Percentiles rank a stretch among this genome's conserved stretches.
Conservation (phyloP, 2,113 vertebrate genomes). For the Andinoacara biseriatus region DNA sequence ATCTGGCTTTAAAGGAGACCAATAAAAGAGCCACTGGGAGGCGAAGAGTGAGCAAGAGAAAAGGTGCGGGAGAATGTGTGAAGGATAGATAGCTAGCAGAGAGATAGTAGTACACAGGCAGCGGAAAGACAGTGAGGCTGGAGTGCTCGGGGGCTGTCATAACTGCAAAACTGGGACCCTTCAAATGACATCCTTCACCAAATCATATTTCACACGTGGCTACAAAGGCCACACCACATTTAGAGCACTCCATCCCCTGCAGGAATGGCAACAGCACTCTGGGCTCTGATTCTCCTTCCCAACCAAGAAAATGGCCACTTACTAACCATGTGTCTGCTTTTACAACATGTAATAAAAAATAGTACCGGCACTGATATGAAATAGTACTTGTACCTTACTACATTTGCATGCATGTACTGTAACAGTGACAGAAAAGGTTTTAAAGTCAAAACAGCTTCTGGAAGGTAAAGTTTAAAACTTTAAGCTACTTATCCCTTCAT, state of each 20-base stretch:
- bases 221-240: slow-evolving; percentile 62
- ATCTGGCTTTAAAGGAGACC: slow-evolving; percentile 66
- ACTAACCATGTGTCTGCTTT: slow-evolving; percentile 33
- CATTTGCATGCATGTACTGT: slow-evolving; percentile 28
- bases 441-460: slow-evolving; percentile 1
- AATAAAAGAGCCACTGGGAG: slow-evolving; percentile 66
- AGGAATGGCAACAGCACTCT: slow-evolving; percentile 35
- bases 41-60: slow-evolving; percentile 38
- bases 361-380: background rate
- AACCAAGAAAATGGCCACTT: slow-evolving; percentile 42
- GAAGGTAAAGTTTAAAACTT: background rate
- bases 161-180: slow-evolving; percentile 58
- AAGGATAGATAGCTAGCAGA: slow-evolving; percentile 48
- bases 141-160: slow-evolving; percentile 57
- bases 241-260: slow-evolving; percentile 57
- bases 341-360: slow-evolving; percentile 39
- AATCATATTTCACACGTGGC: slow-evolving; percentile 69
- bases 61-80: slow-evolving; percentile 66
- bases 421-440: background rate
- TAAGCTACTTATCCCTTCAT: background rate
- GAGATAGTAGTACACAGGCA: slow-evolving; percentile 31
- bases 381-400: slow-evolving; percentile 15
- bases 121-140: slow-evolving; percentile 29
- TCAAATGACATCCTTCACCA: slow-evolving; percentile 68
- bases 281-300: slow-evolving; percentile 37